Percentiles rank a stretch among this genome's conserved stretches.
phyloP scores from a whole-genome alignment of 2,797 vertebrate genomes.

The Danio albolineatus region DNA sequence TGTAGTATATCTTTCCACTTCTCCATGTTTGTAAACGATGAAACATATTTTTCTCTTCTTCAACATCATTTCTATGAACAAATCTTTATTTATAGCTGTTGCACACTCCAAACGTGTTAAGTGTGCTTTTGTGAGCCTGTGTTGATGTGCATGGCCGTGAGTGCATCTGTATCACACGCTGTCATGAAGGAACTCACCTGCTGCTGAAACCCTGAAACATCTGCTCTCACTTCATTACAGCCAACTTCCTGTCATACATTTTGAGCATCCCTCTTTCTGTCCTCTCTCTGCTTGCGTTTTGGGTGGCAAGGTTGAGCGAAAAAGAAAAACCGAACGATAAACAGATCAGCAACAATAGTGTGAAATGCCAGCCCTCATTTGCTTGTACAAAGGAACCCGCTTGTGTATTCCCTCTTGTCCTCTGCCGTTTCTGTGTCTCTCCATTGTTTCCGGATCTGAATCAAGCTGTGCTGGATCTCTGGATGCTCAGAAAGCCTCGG shows the following conservation, averaged over 20 bases:
- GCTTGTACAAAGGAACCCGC: slow-evolving; percentile 47
- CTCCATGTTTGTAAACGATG: no score
- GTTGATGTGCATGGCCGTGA: slow-evolving; percentile 25
- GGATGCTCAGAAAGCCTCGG: slow-evolving; percentile 22
- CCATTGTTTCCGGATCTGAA: slow-evolving; percentile 32
- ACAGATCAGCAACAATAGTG: slow-evolving; percentile 46
- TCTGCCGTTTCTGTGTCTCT: slow-evolving; percentile 17
- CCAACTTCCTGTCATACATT: slow-evolving; percentile 50
- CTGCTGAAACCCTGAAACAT: slow-evolving; percentile 57
- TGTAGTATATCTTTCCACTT: no score
- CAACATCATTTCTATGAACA: slow-evolving; percentile 23
- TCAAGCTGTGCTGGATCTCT: slow-evolving; percentile 27
- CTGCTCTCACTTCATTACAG: slow-evolving; percentile 63
- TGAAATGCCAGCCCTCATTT: slow-evolving; percentile 48
- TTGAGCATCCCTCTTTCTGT: slow-evolving; percentile 28
- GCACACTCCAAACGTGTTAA: slow-evolving; percentile 19
- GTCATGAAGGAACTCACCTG: slow-evolving; percentile 55
- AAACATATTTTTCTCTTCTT: no score
- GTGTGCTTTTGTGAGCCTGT: slow-evolving; percentile 27
- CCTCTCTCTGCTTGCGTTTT: slow-evolving; percentile 17
- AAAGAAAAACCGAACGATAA: slow-evolving; percentile 30
- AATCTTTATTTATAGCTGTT: slow-evolving; percentile 39
- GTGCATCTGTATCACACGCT: slow-evolving; percentile 37
- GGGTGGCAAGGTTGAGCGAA: background rate
- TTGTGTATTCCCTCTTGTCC: slow-evolving; percentile 26